Conservation (phyloP, 35 echinoderm and acorn worm genomes). For the Ophioderma brevispina region DNA sequence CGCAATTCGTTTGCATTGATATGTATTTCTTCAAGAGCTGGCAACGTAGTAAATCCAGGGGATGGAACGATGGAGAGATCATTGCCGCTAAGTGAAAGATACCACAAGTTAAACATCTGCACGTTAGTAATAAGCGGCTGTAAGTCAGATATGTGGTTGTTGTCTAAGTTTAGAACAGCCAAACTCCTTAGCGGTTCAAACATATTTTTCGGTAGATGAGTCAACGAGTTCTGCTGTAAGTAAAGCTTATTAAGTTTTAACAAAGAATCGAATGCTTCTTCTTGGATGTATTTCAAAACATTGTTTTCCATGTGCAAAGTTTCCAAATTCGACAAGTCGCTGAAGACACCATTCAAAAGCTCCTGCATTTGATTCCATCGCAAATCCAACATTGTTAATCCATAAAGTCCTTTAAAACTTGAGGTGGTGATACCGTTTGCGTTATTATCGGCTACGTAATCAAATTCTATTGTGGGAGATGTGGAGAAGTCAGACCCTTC, state of each 20-base stretch:
- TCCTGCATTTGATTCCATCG: background rate
- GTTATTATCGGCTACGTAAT: background rate
- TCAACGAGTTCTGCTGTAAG: background rate
- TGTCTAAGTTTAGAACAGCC: background rate
- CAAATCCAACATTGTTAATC: background rate
- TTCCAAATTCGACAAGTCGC: background rate
- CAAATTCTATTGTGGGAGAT: background rate
- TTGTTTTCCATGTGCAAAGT: background rate
- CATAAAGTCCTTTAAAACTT: background rate
- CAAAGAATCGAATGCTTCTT: background rate
- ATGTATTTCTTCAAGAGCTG: background rate
- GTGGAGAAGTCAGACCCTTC: background rate
- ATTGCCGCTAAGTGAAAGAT: background rate
- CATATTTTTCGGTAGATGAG: background rate
- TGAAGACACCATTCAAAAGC: background rate
- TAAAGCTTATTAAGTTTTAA: background rate
- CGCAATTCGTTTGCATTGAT: background rate
- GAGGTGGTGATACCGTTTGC: background rate
- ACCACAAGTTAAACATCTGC: background rate
- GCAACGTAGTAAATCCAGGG: background rate
- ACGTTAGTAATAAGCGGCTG: background rate
- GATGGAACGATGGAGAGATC: background rate
- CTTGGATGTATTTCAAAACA: background rate
- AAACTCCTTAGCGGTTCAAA: background rate
- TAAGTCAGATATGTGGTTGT: background rate